A percentile compares a stretch with the other conserved stretches of the same genome.
Evolutionary conservation across 1,140 invertebrate genomes (phyloP).

Genomic region (Eupeodes corollae): DNA sequence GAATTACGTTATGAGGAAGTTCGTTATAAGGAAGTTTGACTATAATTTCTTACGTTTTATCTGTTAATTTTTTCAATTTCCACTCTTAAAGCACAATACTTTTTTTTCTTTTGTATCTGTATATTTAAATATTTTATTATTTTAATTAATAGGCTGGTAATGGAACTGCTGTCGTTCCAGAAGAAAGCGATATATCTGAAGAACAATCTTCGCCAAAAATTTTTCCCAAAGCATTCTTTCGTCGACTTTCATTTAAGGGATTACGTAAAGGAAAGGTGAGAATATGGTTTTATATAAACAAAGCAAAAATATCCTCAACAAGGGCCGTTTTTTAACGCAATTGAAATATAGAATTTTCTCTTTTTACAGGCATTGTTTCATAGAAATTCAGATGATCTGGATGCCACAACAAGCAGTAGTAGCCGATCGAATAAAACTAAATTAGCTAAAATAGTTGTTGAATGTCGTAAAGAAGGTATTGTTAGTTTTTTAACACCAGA

Average conservation of each 20-base stretch:
- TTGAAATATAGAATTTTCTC: constrained; percentile 28
- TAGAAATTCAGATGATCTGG: constrained; percentile 82
- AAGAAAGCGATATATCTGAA: constrained; percentile 57
- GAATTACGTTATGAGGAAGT: too few relatives aligned
- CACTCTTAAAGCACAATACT: background rate
- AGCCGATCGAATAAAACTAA: constrained; percentile 72
- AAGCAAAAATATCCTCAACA: background rate
- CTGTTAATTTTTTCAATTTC: background rate
- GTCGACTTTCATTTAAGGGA: constrained; percentile 81
- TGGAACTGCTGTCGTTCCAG: constrained; percentile 17
- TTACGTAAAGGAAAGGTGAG: constrained; percentile 43
- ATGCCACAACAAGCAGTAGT: constrained; percentile 44
- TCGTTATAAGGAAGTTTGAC: too few relatives aligned
- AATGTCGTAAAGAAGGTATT: constrained; percentile 84
- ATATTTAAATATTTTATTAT: background rate
- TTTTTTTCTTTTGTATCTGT: background rate
- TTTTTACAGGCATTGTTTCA: constrained; percentile 56
- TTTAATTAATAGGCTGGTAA: constrained; percentile 14
- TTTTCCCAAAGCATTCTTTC: constrained; percentile 68
- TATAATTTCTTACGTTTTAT: too few relatives aligned
- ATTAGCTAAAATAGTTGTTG: constrained; percentile 80
- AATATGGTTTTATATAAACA: background rate
- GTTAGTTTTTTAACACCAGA: constrained; percentile 86
- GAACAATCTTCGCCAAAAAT: constrained; percentile 67
- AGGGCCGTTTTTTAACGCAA: constrained; percentile 6